These are phyloP conservation scores for Sinodicranocentrus sp. DNA, from an alignment of 2,888 invertebrate species.

Conservation along the genomic window DNA sequence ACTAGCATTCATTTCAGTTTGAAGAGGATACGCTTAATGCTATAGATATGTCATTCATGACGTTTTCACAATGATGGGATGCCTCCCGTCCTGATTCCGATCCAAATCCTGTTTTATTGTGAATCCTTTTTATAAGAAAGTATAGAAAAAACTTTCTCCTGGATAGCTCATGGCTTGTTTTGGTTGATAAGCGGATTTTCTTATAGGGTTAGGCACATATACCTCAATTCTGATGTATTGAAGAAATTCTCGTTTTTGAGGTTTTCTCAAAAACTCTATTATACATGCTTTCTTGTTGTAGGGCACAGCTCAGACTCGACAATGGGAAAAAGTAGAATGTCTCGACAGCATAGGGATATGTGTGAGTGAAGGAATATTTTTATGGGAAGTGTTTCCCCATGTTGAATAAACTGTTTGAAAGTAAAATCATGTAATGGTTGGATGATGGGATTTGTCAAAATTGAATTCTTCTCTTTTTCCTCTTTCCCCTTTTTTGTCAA, in stretches of 20 bases:
- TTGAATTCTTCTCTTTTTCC: background rate
- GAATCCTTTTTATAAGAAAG: too few species aligned
- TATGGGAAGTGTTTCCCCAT: background rate
- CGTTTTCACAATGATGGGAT: constrained; percentile 1
- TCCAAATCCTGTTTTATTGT: background rate
- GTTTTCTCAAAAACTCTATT: background rate
- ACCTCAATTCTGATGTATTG: background rate
- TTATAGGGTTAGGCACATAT: too few species aligned
- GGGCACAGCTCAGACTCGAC: too few species aligned
- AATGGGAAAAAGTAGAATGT: too few species aligned
- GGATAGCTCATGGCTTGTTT: too few species aligned
- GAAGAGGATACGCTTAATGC: background rate
- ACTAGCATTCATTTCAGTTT: background rate
- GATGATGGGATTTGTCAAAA: constrained; percentile 30
- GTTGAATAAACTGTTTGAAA: constrained; percentile 59
- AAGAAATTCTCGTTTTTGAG: background rate
- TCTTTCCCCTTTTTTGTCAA: background rate
- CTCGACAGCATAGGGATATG: too few species aligned
- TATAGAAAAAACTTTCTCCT: too few species aligned
- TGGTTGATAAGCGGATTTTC: background rate
- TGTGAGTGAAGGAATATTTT: too few species aligned
- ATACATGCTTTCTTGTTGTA: too few species aligned
- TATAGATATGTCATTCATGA: background rate
- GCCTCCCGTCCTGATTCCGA: constrained; percentile 13
- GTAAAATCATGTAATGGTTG: constrained; percentile 49